Evolutionary conservation across 2,113 vertebrate species (phyloP).

Genomic region (Columba livia): DNA sequence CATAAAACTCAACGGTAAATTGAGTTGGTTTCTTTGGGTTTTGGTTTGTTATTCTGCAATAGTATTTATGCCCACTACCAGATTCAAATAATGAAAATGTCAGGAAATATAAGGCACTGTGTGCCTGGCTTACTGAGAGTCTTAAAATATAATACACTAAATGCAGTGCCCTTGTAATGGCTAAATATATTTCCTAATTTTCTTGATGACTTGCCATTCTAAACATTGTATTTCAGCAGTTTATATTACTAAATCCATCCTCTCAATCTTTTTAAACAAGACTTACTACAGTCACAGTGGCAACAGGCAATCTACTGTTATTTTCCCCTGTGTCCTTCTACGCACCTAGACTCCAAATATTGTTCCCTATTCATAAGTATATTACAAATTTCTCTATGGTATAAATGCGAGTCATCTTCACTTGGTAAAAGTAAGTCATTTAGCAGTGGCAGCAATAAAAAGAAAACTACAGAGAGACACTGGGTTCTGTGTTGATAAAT

Average conservation of each 20-base stretch:
- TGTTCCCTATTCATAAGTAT: conserved; percentile 31
- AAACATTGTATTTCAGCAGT: conserved; percentile 40
- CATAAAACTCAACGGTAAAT: not conserved
- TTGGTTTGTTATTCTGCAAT: conserved; percentile 19
- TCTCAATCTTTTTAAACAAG: conserved; percentile 51
- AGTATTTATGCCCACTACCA: conserved; percentile 34
- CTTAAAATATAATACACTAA: conserved; percentile 50
- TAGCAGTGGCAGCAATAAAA: conserved; percentile 47
- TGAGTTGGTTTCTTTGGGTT: not conserved
- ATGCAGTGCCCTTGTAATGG: conserved; percentile 22
- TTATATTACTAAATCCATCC: conserved; percentile 23
- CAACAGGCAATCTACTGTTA: conserved; percentile 39
- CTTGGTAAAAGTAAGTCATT: conserved; percentile 9
- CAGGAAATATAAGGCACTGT: conserved; percentile 10
- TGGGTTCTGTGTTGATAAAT: not conserved
- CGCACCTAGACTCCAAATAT: conserved; percentile 6
- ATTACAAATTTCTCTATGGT: conserved; percentile 25
- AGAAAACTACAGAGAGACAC: not conserved
- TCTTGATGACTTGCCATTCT: conserved; percentile 54
- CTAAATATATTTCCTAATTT: conserved; percentile 66
- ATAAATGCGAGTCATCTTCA: conserved; percentile 14
- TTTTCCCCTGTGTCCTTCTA: not conserved
- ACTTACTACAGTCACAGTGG: conserved; percentile 1
- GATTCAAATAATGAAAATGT: conserved; percentile 56
- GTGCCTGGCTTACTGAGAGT: conserved; percentile 29